Conservation (phyloP, 2,113 vertebrate genomes). For the Theristicus caerulescens region DNA sequence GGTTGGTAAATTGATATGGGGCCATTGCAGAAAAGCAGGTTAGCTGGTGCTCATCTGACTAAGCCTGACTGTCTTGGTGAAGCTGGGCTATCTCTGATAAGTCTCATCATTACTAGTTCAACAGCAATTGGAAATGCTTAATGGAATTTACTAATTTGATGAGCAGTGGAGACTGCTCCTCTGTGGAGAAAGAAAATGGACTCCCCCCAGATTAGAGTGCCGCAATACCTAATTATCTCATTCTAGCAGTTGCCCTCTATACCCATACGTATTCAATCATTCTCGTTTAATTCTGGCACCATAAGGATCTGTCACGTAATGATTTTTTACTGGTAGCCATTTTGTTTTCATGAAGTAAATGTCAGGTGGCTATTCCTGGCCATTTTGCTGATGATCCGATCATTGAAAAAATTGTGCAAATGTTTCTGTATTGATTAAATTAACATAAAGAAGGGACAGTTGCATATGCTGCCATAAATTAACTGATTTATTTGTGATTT, state of each 20-base stretch:
- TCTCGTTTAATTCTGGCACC: neutral
- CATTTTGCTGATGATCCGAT: neutral
- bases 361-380: neutral
- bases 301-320: neutral
- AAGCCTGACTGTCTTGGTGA: neutral
- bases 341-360: neutral
- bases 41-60: neutral
- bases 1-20: neutral
- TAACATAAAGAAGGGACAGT: neutral
- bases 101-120: neutral
- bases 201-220: neutral
- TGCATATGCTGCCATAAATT: neutral
- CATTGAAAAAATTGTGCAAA: neutral
- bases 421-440: neutral
- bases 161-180: neutral
- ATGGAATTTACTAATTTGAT: neutral
- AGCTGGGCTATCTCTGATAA: neutral
- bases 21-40: neutral
- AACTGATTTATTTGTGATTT: neutral
- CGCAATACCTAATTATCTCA: neutral
- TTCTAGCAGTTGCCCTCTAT: neutral
- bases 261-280: neutral
- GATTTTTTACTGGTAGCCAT: neutral
- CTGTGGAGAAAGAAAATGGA: neutral
- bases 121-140: neutral